phyloP scores from a whole-genome alignment of 1,140 invertebrate genomes.

The Cheumatopsyche charites region DNA sequence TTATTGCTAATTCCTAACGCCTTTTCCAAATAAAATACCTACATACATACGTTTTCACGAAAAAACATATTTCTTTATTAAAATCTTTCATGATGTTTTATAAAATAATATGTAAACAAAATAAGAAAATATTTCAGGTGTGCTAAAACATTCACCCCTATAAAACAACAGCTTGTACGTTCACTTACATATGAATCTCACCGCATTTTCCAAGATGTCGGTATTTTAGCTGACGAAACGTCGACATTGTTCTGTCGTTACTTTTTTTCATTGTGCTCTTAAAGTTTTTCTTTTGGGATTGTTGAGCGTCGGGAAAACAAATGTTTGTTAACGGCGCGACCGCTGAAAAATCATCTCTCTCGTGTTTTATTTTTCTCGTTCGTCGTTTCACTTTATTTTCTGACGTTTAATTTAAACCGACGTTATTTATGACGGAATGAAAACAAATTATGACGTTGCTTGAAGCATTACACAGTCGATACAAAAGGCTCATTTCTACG shows the following conservation, averaged over 20 bases:
- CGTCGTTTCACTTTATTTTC: slow-evolving; percentile 12
- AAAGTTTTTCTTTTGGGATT: slow-evolving; percentile 20
- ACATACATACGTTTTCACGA: no score
- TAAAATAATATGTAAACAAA: no score
- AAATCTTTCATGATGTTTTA: no score
- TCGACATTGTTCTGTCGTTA: neutral
- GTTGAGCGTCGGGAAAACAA: neutral
- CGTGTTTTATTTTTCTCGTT: slow-evolving; percentile 1
- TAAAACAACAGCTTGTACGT: no score
- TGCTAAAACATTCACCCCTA: no score
- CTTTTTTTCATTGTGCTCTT: neutral
- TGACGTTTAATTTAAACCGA: slow-evolving; percentile 27
- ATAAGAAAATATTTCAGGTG: no score
- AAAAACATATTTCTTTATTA: no score
- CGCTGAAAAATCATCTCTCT: slow-evolving; percentile 14
- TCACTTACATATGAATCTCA: no score
- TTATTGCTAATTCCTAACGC: slow-evolving; percentile 6
- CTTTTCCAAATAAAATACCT: no score
- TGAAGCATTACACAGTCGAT: slow-evolving; percentile 2
- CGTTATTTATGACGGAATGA: slow-evolving; percentile 24
- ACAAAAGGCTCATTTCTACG: neutral
- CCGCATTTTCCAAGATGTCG: no score
- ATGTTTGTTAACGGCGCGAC: slow-evolving; percentile 17
- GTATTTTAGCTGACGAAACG: neutral
- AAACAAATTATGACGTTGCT: slow-evolving; percentile 22